phyloP scores from a whole-genome alignment of 1,140 invertebrate genomes.

The Notospermus geniculatus region DNA sequence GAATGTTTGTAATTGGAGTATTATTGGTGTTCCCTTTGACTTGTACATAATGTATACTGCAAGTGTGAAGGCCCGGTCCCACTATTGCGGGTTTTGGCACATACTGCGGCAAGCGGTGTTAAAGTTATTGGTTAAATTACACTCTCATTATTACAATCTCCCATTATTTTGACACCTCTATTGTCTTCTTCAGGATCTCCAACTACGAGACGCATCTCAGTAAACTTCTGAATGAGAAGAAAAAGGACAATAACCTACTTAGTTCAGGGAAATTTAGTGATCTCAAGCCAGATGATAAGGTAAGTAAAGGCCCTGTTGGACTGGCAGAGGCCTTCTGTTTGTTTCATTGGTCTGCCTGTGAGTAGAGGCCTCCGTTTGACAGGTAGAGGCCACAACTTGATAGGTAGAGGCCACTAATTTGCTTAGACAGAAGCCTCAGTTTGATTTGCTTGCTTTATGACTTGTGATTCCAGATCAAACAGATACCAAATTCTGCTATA shows the following conservation, averaged over 20 bases:
- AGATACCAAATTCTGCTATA: too few species aligned
- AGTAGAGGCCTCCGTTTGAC: too few species aligned
- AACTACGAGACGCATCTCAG: constrained; percentile 5
- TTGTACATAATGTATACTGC: not conserved
- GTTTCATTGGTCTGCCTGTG: too few species aligned
- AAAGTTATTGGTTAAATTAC: not conserved
- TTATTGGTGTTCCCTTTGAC: not conserved
- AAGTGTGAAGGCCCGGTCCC: not conserved
- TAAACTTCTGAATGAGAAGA: constrained; percentile 2
- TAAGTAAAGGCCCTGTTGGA: not conserved
- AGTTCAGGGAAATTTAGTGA: not conserved
- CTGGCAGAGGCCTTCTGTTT: too few species aligned
- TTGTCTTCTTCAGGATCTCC: not conserved
- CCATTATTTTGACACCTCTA: not conserved
- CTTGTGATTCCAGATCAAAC: too few species aligned
- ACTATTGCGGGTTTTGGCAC: not conserved
- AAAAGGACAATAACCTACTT: not conserved
- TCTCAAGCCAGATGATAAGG: constrained; percentile 3
- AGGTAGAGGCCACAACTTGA: too few species aligned
- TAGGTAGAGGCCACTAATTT: too few species aligned
- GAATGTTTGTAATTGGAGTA: not conserved
- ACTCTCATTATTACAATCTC: not conserved
- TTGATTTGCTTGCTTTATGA: too few species aligned
- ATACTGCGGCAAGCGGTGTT: not conserved
- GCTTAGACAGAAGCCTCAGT: too few species aligned